Percentiles rank a stretch among this genome's conserved stretches.
These are phyloP conservation scores for Gastrophryne carolinensis DNA, from an alignment of 2,797 vertebrate species.

Conservation along the genomic window DNA sequence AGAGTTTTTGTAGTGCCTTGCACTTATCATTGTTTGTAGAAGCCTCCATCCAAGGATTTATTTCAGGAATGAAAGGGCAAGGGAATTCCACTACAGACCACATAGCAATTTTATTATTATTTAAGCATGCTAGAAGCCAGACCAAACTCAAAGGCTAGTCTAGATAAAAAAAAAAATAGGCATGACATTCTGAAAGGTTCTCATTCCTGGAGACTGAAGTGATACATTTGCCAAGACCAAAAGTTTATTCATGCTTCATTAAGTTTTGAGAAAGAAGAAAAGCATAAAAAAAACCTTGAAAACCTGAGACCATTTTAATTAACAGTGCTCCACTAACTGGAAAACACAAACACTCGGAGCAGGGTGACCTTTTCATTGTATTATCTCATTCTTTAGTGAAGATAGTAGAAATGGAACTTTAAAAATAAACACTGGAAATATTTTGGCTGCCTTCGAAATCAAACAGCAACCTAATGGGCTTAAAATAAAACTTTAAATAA, in stretches of 20 bases:
- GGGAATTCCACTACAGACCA: constrained; percentile 36
- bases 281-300: constrained; percentile 26
- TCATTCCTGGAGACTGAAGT: constrained; percentile 31
- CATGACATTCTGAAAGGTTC: constrained; percentile 18
- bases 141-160: not conserved
- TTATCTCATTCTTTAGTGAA: not conserved
- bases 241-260: constrained; percentile 19
- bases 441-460: constrained; percentile 18
- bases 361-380: constrained; percentile 14
- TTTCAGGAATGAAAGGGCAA: constrained; percentile 25
- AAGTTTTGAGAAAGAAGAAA: constrained; percentile 1
- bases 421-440: constrained; percentile 22
- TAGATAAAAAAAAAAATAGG: not conserved
- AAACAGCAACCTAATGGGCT: constrained; percentile 22
- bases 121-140: constrained; percentile 20
- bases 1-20: constrained; percentile 45
- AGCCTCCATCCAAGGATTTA: constrained; percentile 39
- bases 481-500: constrained; percentile 4
- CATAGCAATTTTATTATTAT: constrained; percentile 31
- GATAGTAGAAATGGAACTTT: constrained; percentile 8
- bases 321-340: constrained; percentile 12
- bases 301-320: constrained; percentile 40
- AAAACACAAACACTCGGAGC: constrained; percentile 29
- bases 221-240: constrained; percentile 28
- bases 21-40: constrained; percentile 50